phyloP scores from a whole-genome alignment of 92 coral and sea anemone genomes.

The Siderastrea radians region DNA sequence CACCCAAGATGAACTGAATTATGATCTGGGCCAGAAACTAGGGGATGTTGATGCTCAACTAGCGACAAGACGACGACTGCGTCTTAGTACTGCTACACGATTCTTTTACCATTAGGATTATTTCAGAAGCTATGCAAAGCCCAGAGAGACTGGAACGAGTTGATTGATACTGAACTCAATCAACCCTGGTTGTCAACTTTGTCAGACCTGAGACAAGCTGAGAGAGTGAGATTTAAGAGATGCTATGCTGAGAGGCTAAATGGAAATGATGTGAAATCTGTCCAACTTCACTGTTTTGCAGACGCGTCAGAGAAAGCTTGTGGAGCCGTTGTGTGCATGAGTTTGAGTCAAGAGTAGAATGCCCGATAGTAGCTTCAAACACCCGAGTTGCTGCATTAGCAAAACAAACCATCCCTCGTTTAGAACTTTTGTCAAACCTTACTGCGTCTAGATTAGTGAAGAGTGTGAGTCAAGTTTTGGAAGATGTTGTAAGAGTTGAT shows the following conservation, averaged over 20 bases:
- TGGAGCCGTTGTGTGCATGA: not conserved
- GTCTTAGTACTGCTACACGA: not conserved
- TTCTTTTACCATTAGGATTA: not conserved
- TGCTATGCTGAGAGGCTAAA: not conserved
- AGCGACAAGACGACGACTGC: not conserved
- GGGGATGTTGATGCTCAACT: not conserved
- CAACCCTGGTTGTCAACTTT: not conserved
- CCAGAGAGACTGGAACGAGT: not conserved
- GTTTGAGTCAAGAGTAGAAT: constrained; percentile 1
- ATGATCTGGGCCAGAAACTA: too few species aligned
- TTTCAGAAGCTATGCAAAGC: not conserved
- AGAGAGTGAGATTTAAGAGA: not conserved
- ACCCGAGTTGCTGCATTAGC: constrained; percentile 28
- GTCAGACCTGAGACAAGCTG: constrained; percentile 5
- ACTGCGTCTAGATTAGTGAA: too few species aligned
- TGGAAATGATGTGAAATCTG: not conserved
- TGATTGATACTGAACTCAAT: not conserved
- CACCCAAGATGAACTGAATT: too few species aligned
- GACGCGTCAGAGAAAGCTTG: too few species aligned
- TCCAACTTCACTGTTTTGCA: not conserved
- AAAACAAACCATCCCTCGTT: constrained; percentile 27
- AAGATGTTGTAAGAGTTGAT: too few species aligned
- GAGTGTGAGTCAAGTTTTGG: too few species aligned
- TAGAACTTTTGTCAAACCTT: constrained; percentile 27
- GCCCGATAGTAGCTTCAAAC: constrained; percentile 16